These are phyloP conservation scores for Pseudochirops cupreus DNA, from an alignment of 2,797 vertebrate genomes.

Conservation along the genomic window DNA sequence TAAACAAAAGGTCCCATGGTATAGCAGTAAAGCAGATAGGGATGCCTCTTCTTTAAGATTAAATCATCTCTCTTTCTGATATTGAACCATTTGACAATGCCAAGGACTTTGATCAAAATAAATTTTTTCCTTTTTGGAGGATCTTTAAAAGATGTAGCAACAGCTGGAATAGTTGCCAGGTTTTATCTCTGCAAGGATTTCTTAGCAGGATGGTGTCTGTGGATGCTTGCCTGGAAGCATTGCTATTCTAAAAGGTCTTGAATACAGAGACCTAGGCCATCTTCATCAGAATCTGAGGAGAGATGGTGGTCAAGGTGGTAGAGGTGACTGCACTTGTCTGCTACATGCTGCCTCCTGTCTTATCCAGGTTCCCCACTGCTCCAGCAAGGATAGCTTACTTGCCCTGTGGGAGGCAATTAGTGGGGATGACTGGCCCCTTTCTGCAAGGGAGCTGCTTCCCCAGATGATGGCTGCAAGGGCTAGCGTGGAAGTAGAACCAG, in stretches of 20 bases:
- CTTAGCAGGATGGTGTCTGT: background rate
- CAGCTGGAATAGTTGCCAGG: background rate
- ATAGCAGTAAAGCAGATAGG: background rate
- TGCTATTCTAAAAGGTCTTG: background rate
- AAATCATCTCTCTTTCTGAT: background rate
- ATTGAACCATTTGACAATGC: background rate
- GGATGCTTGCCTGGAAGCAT: background rate
- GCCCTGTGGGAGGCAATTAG: background rate
- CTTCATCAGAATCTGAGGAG: background rate
- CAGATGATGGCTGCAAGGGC: background rate
- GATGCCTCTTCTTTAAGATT: background rate
- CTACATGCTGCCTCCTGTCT: background rate
- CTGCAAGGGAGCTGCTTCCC: background rate
- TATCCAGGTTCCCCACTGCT: background rate
- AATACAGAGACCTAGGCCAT: background rate
- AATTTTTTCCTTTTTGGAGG: background rate
- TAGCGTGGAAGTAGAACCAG: background rate
- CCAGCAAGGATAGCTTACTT: background rate
- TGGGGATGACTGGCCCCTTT: background rate
- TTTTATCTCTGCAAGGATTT: background rate
- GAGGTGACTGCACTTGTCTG: background rate
- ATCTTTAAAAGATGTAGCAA: background rate
- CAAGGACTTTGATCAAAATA: background rate
- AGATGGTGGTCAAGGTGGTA: background rate
- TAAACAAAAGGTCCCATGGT: background rate